These are phyloP conservation scores for Argyrosomus regius DNA, from an alignment of 2,797 vertebrate species.

Conservation along the genomic window DNA sequence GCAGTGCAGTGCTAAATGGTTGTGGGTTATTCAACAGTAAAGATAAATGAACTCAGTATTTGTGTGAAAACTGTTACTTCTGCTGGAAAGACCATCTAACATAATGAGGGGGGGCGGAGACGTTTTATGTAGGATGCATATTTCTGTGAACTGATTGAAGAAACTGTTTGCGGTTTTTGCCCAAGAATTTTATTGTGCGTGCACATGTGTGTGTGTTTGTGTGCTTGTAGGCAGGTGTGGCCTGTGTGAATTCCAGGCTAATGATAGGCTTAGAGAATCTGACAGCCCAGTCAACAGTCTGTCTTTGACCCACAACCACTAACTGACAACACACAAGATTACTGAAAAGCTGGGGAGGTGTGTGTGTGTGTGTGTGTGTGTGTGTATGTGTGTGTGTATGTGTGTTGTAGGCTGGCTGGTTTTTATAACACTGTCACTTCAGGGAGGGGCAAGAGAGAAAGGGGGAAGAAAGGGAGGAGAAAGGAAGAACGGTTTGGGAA, in stretches of 20 bases:
- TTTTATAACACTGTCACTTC: conserved; percentile 67
- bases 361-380: conserved; percentile 7
- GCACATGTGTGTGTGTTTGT: conserved; percentile 25
- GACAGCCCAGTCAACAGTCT: conserved; percentile 78
- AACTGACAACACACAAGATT: conserved; percentile 74
- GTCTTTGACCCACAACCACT: conserved; percentile 78
- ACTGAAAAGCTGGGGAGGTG: conserved; percentile 61
- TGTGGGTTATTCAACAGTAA: not conserved
- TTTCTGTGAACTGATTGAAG: conserved; percentile 61
- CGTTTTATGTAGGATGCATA: conserved; percentile 50
- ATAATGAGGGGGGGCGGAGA: conserved; percentile 1
- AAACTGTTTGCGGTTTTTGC: conserved; percentile 50
- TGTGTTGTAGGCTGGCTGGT: conserved; percentile 39
- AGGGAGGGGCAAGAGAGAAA: conserved; percentile 39
- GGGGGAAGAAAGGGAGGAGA: conserved; percentile 43
- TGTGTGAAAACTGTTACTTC: conserved; percentile 3
- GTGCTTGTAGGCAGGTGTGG: conserved; percentile 81
- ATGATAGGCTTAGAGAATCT: conserved; percentile 82
- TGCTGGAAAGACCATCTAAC: not conserved
- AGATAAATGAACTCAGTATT: no score
- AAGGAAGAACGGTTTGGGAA: conserved; percentile 57
- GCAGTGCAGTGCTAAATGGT: not conserved
- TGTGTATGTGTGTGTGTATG: conserved; percentile 20
- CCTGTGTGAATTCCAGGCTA: conserved; percentile 84
- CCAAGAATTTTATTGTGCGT: conserved; percentile 44